Percentiles rank a stretch among this genome's conserved stretches.
These are phyloP conservation scores for Cephus pulcher DNA, from an alignment of 2,888 invertebrate species.

Conservation along the genomic window DNA sequence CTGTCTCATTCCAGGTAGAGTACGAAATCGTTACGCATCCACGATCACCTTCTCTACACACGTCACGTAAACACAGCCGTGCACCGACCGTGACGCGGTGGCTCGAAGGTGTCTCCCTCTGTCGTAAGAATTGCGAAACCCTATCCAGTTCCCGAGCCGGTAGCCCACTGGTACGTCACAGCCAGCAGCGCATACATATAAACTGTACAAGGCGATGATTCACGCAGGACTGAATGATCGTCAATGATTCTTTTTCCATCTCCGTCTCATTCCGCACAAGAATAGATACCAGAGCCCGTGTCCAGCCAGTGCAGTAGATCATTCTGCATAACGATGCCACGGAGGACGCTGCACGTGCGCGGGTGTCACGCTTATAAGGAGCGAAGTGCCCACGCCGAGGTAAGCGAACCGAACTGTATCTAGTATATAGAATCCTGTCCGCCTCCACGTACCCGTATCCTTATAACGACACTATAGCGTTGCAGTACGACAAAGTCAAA, in stretches of 20 bases:
- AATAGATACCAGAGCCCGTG: background rate
- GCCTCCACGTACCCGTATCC: constrained; percentile 40
- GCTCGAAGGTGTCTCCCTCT: background rate
- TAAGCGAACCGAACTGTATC: constrained; percentile 28
- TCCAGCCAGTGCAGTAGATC: background rate
- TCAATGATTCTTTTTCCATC: background rate
- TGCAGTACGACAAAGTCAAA: background rate
- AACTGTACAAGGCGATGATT: background rate
- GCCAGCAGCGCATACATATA: background rate
- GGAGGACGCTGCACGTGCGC: constrained; percentile 19
- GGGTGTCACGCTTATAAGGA: constrained; percentile 53
- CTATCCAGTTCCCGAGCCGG: background rate
- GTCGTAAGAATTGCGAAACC: background rate
- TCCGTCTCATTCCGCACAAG: background rate
- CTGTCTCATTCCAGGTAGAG: background rate
- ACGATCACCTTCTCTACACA: background rate
- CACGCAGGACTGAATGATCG: background rate
- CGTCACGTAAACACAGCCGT: background rate
- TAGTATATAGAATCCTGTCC: constrained; percentile 46
- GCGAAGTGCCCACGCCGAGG: constrained; percentile 38
- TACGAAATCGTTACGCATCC: background rate
- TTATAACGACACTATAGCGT: background rate
- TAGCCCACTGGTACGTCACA: too few relatives aligned
- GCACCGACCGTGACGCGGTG: background rate
- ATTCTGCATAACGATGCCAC: background rate